phyloP scores from a whole-genome alignment of 2,797 vertebrate genomes.

The Lepus townsendii region DNA sequence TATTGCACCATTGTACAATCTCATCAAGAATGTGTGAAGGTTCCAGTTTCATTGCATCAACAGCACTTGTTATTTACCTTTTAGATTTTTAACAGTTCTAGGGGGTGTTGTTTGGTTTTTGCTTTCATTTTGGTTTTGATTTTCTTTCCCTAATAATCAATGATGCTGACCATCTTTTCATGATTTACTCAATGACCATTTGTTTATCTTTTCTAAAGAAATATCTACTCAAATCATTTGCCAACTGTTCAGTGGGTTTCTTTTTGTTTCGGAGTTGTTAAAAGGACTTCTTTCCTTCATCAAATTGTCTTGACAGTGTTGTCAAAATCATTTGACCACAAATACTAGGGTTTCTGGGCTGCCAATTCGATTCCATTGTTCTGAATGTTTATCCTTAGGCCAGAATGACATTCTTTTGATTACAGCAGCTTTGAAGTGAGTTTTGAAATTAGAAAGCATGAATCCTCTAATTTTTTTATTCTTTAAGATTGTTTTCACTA shows the following conservation, averaged over 20 bases:
- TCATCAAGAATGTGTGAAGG: background rate
- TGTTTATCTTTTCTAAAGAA: conserved; percentile 7
- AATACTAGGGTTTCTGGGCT: background rate
- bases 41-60: background rate
- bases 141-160: background rate
- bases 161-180: background rate
- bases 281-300: background rate
- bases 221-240: background rate
- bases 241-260: background rate
- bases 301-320: background rate
- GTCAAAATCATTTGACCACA: background rate
- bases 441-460: background rate
- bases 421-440: background rate
- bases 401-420: background rate
- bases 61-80: background rate
- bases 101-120: background rate
- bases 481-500: background rate
- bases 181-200: background rate
- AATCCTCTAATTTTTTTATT: background rate
- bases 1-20: conserved; percentile 7
- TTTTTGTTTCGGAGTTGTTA: background rate
- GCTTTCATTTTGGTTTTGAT: background rate
- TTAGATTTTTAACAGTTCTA: background rate
- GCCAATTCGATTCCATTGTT: background rate
- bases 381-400: background rate